Conservation (phyloP, 2,888 invertebrate genomes). For the Artemia sp. region DNA sequence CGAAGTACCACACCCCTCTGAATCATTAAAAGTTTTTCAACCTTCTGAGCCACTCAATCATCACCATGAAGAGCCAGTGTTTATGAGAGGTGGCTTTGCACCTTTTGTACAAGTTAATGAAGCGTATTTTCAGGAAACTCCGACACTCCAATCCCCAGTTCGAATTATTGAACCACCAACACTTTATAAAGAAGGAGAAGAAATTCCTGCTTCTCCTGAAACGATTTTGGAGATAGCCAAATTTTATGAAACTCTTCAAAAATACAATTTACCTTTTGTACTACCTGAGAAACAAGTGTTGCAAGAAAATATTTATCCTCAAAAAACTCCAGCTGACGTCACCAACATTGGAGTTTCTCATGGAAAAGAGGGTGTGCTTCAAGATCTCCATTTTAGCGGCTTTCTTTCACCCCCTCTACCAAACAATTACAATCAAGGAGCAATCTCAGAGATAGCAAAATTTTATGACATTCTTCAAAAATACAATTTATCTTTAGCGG, state of each 20-base stretch:
- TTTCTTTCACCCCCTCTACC: too few relatives aligned
- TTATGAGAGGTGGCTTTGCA: not conserved
- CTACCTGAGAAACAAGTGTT: too few relatives aligned
- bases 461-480: too few relatives aligned
- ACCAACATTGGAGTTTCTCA: not conserved
- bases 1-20: too few relatives aligned
- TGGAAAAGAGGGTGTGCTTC: not conserved
- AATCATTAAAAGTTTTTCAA: too few relatives aligned
- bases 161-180: not conserved
- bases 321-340: not conserved
- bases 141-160: not conserved
- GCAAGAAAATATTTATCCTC: too few relatives aligned
- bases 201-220: not conserved
- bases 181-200: slow-evolving; percentile 6
- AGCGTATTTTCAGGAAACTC: not conserved
- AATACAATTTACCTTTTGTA: too few relatives aligned
- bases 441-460: too few relatives aligned
- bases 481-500: too few relatives aligned
- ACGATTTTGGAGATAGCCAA: slow-evolving; percentile 1
- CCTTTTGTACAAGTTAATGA: not conserved
- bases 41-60: not conserved
- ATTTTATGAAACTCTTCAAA: not conserved
- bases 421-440: too few relatives aligned
- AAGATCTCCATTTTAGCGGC: not conserved
- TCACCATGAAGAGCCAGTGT: not conserved